A percentile compares a stretch with the other conserved stretches of the same genome.
Conservation (phyloP, 92 coral and sea anemone species). For the Anthopleura xanthogrammica region DNA sequence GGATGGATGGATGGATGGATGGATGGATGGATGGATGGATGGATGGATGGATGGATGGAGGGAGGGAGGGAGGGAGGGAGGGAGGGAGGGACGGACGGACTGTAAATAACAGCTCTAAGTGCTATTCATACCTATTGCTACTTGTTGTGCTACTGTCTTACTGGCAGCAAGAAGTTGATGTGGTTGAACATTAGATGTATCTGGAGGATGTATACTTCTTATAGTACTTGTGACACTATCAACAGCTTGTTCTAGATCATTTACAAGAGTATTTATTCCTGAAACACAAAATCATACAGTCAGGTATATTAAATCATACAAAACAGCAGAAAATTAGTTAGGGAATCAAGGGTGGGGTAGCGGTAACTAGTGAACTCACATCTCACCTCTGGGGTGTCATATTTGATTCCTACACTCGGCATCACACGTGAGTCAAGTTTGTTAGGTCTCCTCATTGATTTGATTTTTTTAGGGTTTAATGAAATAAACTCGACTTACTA, state of each 20-base stretch:
- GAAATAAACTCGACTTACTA: slow-evolving; percentile 37
- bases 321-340: too few species aligned
- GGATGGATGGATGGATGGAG: too few species aligned
- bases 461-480: neutral
- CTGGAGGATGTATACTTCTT: neutral
- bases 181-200: neutral
- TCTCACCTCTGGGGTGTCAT: too few species aligned
- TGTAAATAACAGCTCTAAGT: neutral
- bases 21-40: too few species aligned
- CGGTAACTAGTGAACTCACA: too few species aligned
- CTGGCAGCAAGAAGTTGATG: slow-evolving; percentile 13
- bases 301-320: neutral
- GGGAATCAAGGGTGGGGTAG: too few species aligned
- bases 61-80: too few species aligned
- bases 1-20: too few species aligned
- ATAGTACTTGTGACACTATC: slow-evolving; percentile 29
- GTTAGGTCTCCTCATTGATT: too few species aligned
- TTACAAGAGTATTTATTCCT: slow-evolving; percentile 60
- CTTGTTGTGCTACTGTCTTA: slow-evolving; percentile 25
- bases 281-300: slow-evolving; percentile 2
- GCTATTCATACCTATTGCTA: slow-evolving; percentile 28
- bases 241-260: slow-evolving; percentile 47
- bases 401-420: too few species aligned
- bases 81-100: too few species aligned
- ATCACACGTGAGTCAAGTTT: too few species aligned